Evolutionary conservation across 1,140 invertebrate genomes (phyloP).

Genomic region (Dreissena polymorpha): DNA sequence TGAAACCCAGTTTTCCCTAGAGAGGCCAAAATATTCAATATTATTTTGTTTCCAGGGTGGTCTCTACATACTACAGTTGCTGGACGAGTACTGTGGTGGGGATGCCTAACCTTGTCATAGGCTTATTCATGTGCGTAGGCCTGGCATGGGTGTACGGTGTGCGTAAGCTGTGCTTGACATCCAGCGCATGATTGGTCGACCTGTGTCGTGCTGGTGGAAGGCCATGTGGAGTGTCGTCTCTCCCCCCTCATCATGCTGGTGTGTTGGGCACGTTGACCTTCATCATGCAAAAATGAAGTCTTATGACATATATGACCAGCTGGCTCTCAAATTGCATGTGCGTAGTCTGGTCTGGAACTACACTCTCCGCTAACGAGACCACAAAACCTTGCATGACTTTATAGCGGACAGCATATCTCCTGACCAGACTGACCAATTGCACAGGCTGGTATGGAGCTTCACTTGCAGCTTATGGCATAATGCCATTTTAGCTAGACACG

Average conservation of each 20-base stretch:
- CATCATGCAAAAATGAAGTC: neutral
- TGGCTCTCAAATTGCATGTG: neutral
- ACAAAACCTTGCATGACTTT: too few relatives aligned
- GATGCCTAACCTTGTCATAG: slow-evolving; percentile 91
- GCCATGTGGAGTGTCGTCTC: slow-evolving; percentile 89
- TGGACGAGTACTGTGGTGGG: slow-evolving; percentile 93
- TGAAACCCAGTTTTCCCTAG: neutral
- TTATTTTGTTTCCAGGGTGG: slow-evolving; percentile 81
- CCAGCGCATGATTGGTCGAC: slow-evolving; percentile 72
- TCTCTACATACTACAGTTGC: slow-evolving; percentile 90
- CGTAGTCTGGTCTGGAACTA: neutral
- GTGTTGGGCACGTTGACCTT: slow-evolving; percentile 55
- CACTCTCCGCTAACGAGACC: neutral
- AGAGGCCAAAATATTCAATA: neutral
- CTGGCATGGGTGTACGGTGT: slow-evolving; percentile 89
- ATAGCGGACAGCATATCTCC: too few relatives aligned
- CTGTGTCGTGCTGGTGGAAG: slow-evolving; percentile 83
- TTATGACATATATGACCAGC: neutral
- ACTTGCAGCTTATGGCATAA: too few relatives aligned
- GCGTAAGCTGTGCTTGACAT: slow-evolving; percentile 73
- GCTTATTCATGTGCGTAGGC: slow-evolving; percentile 84
- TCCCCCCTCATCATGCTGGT: slow-evolving; percentile 88
- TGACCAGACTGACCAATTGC: neutral
- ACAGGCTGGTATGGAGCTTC: too few relatives aligned
- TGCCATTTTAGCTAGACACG: too few relatives aligned